Percentiles rank a stretch among this genome's conserved stretches.
These are phyloP conservation scores for Apamea monoglypha DNA, from an alignment of 2,888 invertebrate species.

Conservation along the genomic window DNA sequence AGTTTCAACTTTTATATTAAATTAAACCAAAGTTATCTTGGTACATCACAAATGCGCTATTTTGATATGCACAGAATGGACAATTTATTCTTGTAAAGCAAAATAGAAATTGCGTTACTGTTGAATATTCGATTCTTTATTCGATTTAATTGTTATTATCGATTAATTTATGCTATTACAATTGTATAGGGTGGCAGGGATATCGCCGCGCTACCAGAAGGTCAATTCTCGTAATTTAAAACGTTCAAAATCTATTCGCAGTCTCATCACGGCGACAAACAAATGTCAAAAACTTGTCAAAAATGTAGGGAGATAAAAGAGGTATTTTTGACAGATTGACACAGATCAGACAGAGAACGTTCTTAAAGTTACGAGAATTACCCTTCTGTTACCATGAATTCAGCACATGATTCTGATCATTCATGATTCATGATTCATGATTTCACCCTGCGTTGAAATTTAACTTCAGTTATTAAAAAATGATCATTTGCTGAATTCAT, in stretches of 20 bases:
- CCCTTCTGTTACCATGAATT: no score
- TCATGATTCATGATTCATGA: no score
- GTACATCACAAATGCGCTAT: not conserved
- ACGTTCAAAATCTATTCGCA: no score
- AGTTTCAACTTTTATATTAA: not conserved
- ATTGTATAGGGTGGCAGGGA: not conserved
- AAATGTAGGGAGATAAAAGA: no score
- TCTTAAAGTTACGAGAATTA: no score
- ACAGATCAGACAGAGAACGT: no score
- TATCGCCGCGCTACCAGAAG: not conserved
- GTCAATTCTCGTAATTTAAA: no score
- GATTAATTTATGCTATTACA: not conserved
- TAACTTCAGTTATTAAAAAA: not conserved
- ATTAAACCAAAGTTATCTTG: not conserved
- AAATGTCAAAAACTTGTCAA: no score
- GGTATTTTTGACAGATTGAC: no score
- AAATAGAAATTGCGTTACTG: not conserved
- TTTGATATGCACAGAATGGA: not conserved
- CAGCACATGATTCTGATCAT: no score
- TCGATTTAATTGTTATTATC: not conserved
- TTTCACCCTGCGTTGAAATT: not conserved
- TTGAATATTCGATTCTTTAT: not conserved
- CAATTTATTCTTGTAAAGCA: not conserved
- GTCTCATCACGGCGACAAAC: no score
- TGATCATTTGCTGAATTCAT: not conserved